Evolutionary conservation across 1,140 invertebrate genomes (phyloP).

Genomic region (Scaptomyza montana): DNA sequence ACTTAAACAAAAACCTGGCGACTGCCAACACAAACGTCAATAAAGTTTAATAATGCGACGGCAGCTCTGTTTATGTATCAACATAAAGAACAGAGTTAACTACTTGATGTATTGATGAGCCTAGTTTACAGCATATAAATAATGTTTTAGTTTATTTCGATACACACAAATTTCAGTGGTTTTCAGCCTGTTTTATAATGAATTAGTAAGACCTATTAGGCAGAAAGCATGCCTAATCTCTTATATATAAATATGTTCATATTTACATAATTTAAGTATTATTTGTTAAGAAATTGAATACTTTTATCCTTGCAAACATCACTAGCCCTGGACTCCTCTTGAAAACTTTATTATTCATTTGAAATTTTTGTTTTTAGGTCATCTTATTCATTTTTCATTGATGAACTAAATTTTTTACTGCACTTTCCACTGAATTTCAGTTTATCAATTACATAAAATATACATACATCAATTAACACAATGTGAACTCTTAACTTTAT

Average conservation of each 20-base stretch:
- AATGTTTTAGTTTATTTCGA: no score
- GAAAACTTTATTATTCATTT: not conserved
- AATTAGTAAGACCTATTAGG: no score
- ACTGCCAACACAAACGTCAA: not conserved
- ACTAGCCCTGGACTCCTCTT: no score
- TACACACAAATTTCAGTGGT: no score
- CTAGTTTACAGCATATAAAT: no score
- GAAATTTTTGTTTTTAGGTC: not conserved
- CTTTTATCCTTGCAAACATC: no score
- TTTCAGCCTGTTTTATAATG: no score
- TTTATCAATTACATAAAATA: slow-evolving; percentile 48
- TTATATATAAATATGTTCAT: no score
- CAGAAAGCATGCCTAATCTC: no score
- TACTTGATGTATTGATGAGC: no score
- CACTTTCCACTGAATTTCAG: slow-evolving; percentile 46
- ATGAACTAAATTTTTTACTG: slow-evolving; percentile 26
- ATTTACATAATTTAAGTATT: no score
- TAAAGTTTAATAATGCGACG: not conserved
- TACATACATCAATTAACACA: slow-evolving; percentile 45
- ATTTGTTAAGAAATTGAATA: no score
- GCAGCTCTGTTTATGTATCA: not conserved
- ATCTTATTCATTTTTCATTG: slow-evolving; percentile 40
- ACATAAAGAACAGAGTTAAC: not conserved
- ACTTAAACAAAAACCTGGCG: not conserved
- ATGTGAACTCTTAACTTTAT: slow-evolving; percentile 4